Percentiles rank a stretch among this genome's conserved stretches.
Conservation (phyloP, 2,113 vertebrate species). For the Capricornis sumatraensis region DNA sequence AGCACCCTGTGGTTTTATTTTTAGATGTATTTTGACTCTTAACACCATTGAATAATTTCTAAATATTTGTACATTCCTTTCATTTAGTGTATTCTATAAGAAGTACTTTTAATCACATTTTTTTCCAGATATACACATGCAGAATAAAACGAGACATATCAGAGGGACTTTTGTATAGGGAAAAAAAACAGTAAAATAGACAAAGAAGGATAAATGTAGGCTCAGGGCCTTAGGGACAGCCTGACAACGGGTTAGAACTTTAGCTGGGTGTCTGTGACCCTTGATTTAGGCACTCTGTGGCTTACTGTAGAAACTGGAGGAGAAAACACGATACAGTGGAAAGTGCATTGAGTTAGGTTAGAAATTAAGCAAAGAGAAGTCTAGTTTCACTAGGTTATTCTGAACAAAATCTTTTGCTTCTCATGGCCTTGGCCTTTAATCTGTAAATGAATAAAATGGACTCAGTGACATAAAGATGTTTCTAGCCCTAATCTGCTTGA, state of each 20-base stretch:
- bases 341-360: not conserved
- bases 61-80: not conserved
- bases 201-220: not conserved
- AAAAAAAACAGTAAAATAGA: not conserved
- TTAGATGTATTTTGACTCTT: not conserved
- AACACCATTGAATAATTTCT: not conserved
- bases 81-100: not conserved
- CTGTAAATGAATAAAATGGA: not conserved
- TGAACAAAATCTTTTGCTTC: not conserved
- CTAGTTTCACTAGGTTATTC: not conserved
- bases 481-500: not conserved
- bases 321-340: not conserved
- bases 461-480: not conserved
- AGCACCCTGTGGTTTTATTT: not conserved
- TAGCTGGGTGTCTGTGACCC: not conserved
- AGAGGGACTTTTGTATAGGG: not conserved
- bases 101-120: not conserved
- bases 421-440: not conserved
- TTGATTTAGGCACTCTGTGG: not conserved
- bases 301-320: not conserved
- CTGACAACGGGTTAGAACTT: not conserved
- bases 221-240: not conserved
- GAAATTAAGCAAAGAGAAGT: not conserved
- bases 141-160: not conserved
- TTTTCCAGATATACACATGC: not conserved